phyloP scores from a whole-genome alignment of 2,113 vertebrate species.

The Eonycteris spelaea region DNA sequence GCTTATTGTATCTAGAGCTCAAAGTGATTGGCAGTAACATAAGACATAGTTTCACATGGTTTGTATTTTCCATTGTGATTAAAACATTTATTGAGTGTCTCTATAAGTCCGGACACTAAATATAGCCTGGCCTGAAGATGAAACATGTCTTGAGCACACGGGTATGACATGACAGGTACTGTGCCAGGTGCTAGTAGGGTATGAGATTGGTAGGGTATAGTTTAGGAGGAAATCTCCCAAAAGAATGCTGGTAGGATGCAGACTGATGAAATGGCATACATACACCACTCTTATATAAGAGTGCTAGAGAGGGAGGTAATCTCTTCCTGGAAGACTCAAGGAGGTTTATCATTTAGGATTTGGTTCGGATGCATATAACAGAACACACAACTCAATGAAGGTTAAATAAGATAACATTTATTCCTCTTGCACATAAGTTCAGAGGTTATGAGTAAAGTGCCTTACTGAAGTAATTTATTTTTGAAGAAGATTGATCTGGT shows the following conservation, averaged over 20 bases:
- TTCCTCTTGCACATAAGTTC: neutral
- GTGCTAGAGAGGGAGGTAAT: neutral
- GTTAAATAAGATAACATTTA: neutral
- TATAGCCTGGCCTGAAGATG: neutral
- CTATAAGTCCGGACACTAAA: neutral
- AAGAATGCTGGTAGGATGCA: neutral
- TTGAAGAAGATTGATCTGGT: neutral
- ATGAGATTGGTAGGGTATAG: neutral
- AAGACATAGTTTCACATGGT: neutral
- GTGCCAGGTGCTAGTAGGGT: neutral
- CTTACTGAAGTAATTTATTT: neutral
- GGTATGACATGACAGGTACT: neutral
- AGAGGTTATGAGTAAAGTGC: neutral
- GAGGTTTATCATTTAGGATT: neutral
- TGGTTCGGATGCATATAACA: neutral
- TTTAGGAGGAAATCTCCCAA: neutral
- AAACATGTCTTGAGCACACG: neutral
- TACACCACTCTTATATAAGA: neutral
- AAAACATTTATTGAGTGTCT: neutral
- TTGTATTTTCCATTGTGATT: neutral
- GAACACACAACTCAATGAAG: neutral
- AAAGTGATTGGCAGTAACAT: neutral
- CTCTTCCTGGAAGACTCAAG: neutral
- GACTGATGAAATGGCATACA: neutral
- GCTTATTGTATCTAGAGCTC: neutral